Evolutionary conservation across 2,888 invertebrate genomes (phyloP), one percentile per base, ranked within the genome.

Genomic region (Tenthredo notha): DNA sequence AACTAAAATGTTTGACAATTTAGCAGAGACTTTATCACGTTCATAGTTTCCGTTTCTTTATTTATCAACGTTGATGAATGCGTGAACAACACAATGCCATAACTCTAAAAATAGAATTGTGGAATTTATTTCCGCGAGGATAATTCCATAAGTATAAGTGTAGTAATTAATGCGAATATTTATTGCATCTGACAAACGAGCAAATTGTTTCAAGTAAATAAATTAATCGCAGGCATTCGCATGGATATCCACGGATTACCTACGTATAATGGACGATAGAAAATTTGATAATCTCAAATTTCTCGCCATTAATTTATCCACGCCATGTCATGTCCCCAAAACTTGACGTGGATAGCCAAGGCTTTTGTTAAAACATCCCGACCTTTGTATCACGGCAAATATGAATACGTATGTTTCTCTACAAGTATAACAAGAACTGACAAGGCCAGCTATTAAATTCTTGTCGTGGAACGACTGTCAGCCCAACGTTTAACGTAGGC

Each of bases 291-390:
- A 80, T 61, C 58, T 25, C 40, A 54, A 29, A 15, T 77, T 21
- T 61, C 61, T 80, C 58, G 37, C 80, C 58, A 61, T 80, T 58
- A 80, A 80, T 80, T 80, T 37, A 58, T 80, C 80, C 61, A 12
- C 75, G 50, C 29, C 2, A 25, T 33, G 61, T 80, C 80, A n/a
- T n/a, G 33, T 80, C n/a, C 9, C 80, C 37, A 37, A 61, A 58
- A 61, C 40, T 80, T 61, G 58, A 58, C 21, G 80, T 61, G 80
- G 61, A 37, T 80, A 80, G 50, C 77, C 25, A 67, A 40, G 25
- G 61, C 58, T n/a, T 61, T 80, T 58, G 80, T 58, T 58, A 9
- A 21, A 61, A 80, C 61, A 80, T 61, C 2, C 80, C 80, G 15
- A 61, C 37, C 61, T 61, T 40, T 80, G 61, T 61, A 80, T 80